Percentiles rank a stretch among this genome's conserved stretches.
Evolutionary conservation across 2,113 vertebrate species (phyloP).

Genomic region (Rhadina sibilatrix): DNA sequence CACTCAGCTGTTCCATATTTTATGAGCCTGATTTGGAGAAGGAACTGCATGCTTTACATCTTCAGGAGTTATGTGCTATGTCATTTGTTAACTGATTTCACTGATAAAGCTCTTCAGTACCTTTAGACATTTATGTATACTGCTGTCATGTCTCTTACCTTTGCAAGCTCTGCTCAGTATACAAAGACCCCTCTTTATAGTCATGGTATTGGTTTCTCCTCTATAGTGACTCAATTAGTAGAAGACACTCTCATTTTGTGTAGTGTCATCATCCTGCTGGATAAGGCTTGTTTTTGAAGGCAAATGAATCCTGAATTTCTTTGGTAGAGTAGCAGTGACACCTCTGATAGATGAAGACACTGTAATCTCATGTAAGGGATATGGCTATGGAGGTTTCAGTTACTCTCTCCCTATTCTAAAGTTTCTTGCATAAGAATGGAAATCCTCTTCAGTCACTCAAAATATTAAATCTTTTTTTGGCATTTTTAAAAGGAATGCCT

Average conservation of each 20-base stretch:
- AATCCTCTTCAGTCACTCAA: neutral
- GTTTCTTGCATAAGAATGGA: neutral
- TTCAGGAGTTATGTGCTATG: neutral
- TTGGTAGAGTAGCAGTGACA: conserved; percentile 2
- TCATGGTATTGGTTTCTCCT: neutral
- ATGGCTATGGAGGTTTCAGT: neutral
- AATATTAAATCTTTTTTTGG: neutral
- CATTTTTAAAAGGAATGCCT: neutral
- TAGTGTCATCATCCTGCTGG: neutral
- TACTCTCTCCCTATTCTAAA: neutral
- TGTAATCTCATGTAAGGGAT: neutral
- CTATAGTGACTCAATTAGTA: neutral
- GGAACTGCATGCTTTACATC: neutral
- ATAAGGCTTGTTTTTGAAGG: neutral
- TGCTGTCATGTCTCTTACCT: neutral
- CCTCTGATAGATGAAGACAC: neutral
- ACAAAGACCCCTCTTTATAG: neutral
- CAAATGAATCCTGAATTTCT: neutral
- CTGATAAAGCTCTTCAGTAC: neutral
- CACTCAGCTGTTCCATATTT: neutral
- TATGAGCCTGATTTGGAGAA: neutral
- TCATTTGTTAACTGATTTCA: neutral
- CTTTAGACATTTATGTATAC: conserved; percentile 11
- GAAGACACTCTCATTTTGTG: neutral
- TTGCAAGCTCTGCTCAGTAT: neutral